Percentiles rank a stretch among this genome's conserved stretches.
These are phyloP conservation scores for Panurus biarmicus DNA, from an alignment of 2,113 vertebrate genomes.

Conservation along the genomic window DNA sequence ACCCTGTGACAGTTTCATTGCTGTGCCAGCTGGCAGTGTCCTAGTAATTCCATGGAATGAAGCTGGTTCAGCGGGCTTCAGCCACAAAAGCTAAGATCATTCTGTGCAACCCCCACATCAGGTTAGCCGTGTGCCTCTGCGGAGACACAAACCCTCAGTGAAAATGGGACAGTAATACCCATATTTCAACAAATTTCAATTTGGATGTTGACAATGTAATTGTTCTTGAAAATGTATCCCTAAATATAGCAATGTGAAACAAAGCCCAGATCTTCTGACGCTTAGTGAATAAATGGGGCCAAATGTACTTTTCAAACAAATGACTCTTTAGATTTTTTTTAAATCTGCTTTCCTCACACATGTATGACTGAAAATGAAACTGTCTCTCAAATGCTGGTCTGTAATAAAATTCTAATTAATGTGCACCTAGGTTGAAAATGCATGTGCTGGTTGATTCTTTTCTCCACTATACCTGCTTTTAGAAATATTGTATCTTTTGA, in stretches of 20 bases:
- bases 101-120: background rate
- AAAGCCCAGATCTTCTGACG: background rate
- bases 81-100: background rate
- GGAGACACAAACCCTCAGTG: background rate
- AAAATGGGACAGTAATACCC: background rate
- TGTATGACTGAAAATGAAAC: background rate
- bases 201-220: background rate
- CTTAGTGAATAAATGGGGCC: background rate
- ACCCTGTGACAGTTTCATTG: background rate
- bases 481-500: background rate
- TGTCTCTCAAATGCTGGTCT: background rate
- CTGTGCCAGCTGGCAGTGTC: fast-evolving
- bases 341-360: background rate
- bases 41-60: background rate
- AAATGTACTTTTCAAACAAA: background rate
- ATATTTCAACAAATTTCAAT: background rate
- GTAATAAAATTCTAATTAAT: background rate
- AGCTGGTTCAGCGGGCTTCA: background rate
- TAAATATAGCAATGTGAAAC: background rate
- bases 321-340: background rate
- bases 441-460: background rate
- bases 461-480: background rate
- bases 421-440: background rate
- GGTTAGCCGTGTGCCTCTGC: background rate
- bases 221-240: background rate